These are phyloP conservation scores for Mesorhabditis sp. DNA, from an alignment of 2,888 invertebrate species.

Conservation along the genomic window DNA sequence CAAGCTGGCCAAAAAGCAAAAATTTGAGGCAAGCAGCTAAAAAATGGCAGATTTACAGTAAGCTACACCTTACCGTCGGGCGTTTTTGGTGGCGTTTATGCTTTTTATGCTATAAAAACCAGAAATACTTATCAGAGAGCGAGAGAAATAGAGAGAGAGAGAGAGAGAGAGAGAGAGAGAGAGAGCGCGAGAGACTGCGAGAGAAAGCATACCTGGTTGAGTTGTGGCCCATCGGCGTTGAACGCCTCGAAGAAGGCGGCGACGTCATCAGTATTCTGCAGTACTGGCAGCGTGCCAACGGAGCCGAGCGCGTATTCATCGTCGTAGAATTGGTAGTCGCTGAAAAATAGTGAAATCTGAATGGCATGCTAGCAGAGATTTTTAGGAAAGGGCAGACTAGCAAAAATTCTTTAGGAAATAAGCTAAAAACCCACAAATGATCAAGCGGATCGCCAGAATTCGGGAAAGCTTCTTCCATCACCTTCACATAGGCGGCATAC, in stretches of 20 bases:
- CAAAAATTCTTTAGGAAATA: not conserved
- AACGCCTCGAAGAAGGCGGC: slow-evolving; percentile 19
- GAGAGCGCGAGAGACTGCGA: too few species aligned
- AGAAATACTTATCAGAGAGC: not conserved
- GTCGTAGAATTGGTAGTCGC: slow-evolving; percentile 36
- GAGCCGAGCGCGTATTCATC: slow-evolving; percentile 35
- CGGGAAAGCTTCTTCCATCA: not conserved
- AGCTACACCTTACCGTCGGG: too few species aligned
- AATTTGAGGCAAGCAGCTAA: too few species aligned
- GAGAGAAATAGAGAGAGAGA: too few species aligned
- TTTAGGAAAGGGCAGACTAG: not conserved
- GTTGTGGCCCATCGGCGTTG: slow-evolving; percentile 23
- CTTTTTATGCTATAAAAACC: too few species aligned
- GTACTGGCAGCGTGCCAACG: slow-evolving; percentile 30
- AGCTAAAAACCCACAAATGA: not conserved
- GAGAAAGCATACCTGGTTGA: slow-evolving; percentile 12
- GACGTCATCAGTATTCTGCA: slow-evolving; percentile 11
- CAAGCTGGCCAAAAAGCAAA: too few species aligned
- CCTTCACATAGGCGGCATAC: not conserved
- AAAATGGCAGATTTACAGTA: too few species aligned
- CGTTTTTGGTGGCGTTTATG: too few species aligned
- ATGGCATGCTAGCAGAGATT: not conserved
- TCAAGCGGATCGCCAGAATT: not conserved
- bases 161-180: too few species aligned
- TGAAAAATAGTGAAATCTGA: slow-evolving; percentile 6